A percentile compares a stretch with the other conserved stretches of the same genome.
phyloP scores from a whole-genome alignment of 2,888 invertebrate species.

The Cataglyphis rosenhaueri region DNA sequence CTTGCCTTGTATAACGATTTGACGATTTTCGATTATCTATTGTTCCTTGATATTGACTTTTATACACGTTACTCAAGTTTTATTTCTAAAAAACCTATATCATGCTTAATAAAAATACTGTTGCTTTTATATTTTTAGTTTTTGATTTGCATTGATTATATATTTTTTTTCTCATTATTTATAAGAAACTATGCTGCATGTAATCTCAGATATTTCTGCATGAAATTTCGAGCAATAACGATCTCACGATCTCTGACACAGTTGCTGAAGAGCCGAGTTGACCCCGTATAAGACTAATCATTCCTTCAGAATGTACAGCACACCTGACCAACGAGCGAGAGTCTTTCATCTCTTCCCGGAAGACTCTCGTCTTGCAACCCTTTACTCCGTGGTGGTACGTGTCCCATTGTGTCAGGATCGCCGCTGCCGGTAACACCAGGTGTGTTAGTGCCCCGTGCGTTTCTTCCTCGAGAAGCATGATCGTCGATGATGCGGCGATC shows the following conservation, averaged over 20 bases:
- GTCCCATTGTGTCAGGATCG: constrained; percentile 75
- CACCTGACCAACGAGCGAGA: constrained; percentile 72
- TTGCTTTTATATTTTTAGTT: not conserved
- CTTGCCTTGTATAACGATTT: constrained; percentile 47
- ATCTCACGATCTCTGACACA: constrained; percentile 63
- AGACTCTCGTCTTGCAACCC: constrained; percentile 76
- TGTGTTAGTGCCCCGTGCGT: constrained; percentile 61
- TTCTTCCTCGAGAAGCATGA: constrained; percentile 55
- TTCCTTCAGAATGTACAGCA: constrained; percentile 57
- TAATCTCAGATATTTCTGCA: constrained; percentile 23
- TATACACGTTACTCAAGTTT: not conserved
- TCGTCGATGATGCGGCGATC: constrained; percentile 65
- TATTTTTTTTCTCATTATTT: not conserved
- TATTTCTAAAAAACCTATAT: not conserved
- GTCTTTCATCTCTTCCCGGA: constrained; percentile 81
- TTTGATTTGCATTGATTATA: not conserved
- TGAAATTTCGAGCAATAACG: constrained; percentile 17
- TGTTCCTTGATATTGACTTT: not conserved
- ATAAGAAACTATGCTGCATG: not conserved
- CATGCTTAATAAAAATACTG: not conserved
- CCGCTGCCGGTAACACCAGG: constrained; percentile 66
- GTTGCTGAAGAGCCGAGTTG: constrained; percentile 51
- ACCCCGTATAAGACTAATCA: constrained; percentile 66
- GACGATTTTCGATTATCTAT: constrained; percentile 46
- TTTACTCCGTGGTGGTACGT: constrained; percentile 76